phyloP scores from a whole-genome alignment of 2,888 invertebrate genomes.

The Cantharis rustica region DNA sequence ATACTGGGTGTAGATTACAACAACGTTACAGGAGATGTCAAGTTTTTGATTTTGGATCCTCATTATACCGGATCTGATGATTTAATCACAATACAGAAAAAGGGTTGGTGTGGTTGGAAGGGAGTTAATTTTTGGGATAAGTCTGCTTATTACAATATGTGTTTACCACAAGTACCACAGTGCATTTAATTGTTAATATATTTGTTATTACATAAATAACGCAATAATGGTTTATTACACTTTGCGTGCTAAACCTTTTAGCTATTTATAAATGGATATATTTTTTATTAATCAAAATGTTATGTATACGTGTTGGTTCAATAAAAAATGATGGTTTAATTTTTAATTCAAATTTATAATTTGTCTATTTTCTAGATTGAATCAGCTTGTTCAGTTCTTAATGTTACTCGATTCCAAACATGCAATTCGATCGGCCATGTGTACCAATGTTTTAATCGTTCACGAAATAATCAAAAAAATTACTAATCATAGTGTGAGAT shows the following conservation, averaged over 20 bases:
- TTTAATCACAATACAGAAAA: slow-evolving; percentile 69
- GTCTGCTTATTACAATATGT: slow-evolving; percentile 94
- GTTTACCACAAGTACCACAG: slow-evolving; percentile 79
- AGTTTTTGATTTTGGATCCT: slow-evolving; percentile 96
- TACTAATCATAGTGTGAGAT: too few species aligned
- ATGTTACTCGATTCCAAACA: too few species aligned
- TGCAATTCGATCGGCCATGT: too few species aligned
- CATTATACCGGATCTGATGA: slow-evolving; percentile 95
- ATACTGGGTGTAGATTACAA: slow-evolving; percentile 94
- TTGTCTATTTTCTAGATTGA: too few species aligned
- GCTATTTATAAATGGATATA: neutral
- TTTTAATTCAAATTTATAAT: neutral
- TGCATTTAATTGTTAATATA: slow-evolving; percentile 49
- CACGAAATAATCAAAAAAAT: too few species aligned
- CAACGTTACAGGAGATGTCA: slow-evolving; percentile 75
- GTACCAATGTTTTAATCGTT: too few species aligned
- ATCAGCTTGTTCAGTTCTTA: too few species aligned
- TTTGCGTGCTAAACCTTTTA: neutral
- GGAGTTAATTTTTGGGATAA: slow-evolving; percentile 92
- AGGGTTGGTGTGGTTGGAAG: slow-evolving; percentile 99
- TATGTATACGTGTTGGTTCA: neutral
- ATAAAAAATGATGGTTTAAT: neutral
- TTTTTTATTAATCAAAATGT: neutral
- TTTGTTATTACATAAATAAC: neutral
- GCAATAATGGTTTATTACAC: neutral